These are phyloP conservation scores for Coranthus polyacanthus DNA, from an alignment of 2,797 vertebrate genomes.

Conservation along the genomic window DNA sequence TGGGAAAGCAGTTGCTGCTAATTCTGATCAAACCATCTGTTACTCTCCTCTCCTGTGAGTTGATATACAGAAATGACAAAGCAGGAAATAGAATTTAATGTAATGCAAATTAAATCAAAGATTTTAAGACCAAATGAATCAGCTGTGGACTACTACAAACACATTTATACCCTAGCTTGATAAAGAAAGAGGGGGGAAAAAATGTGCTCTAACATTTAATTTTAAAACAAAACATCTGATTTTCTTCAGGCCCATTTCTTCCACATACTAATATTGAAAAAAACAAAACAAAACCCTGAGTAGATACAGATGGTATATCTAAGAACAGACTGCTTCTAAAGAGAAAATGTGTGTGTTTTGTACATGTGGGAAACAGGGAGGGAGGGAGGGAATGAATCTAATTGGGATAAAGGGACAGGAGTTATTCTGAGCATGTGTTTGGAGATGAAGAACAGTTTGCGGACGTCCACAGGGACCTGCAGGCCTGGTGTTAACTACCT, in stretches of 20 bases:
- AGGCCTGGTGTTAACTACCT: conserved; percentile 60
- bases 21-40: neutral
- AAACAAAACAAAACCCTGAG: neutral
- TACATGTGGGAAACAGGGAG: neutral
- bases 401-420: conserved; percentile 28
- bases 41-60: neutral
- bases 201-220: no score
- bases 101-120: conserved; percentile 3
- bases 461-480: conserved; percentile 58
- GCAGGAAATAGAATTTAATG: neutral
- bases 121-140: neutral
- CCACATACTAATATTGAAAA: neutral
- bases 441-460: conserved; percentile 52
- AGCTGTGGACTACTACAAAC: no score
- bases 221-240: no score
- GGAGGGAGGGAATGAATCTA: conserved; percentile 13
- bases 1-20: conserved; percentile 18
- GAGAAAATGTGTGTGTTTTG: conserved; percentile 3
- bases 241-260: neutral
- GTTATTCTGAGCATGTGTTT: conserved; percentile 53
- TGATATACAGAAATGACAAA: neutral
- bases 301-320: conserved; percentile 10
- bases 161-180: no score
- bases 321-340: neutral
- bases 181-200: no score